Percentiles rank a stretch among this genome's conserved stretches.
Evolutionary conservation across 2,888 invertebrate species (phyloP).

Genomic region (Phymatocera aterrima): DNA sequence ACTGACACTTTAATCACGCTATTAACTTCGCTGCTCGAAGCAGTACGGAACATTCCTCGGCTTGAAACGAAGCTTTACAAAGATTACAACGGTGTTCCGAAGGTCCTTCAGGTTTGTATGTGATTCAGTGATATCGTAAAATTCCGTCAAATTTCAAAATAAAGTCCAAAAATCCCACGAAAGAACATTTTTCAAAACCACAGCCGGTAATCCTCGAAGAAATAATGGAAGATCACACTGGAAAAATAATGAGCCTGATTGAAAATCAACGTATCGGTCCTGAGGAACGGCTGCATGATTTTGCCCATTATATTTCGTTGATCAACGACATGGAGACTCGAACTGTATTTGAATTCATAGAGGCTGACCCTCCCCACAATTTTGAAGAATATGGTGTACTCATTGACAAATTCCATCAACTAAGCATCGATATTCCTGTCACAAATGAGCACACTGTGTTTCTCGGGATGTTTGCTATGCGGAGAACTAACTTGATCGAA

Average conservation of each 20-base stretch:
- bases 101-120: slow-evolving; percentile 55
- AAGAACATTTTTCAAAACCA: slow-evolving; percentile 50
- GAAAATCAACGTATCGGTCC: slow-evolving; percentile 86
- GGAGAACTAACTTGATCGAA: slow-evolving; percentile 86
- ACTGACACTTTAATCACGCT: slow-evolving; percentile 82
- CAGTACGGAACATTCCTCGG: slow-evolving; percentile 84
- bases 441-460: slow-evolving; percentile 80
- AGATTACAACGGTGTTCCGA: slow-evolving; percentile 75
- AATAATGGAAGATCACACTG: slow-evolving; percentile 80
- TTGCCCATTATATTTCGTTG: slow-evolving; percentile 87
- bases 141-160: too few species aligned
- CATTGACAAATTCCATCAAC: slow-evolving; percentile 80
- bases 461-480: slow-evolving; percentile 91
- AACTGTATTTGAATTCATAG: slow-evolving; percentile 81
- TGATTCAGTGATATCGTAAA: background rate
- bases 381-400: slow-evolving; percentile 81
- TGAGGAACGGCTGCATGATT: slow-evolving; percentile 83
- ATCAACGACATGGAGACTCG: slow-evolving; percentile 81
- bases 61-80: slow-evolving; percentile 87
- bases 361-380: slow-evolving; percentile 77
- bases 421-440: slow-evolving; percentile 79
- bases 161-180: background rate
- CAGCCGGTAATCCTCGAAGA: slow-evolving; percentile 87
- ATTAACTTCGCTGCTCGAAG: slow-evolving; percentile 85
- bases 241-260: slow-evolving; percentile 80